Evolutionary conservation across 2,888 invertebrate genomes (phyloP), one percentile per base, ranked within the genome.

Genomic region (Sinopyrophorus schimmeli): DNA sequence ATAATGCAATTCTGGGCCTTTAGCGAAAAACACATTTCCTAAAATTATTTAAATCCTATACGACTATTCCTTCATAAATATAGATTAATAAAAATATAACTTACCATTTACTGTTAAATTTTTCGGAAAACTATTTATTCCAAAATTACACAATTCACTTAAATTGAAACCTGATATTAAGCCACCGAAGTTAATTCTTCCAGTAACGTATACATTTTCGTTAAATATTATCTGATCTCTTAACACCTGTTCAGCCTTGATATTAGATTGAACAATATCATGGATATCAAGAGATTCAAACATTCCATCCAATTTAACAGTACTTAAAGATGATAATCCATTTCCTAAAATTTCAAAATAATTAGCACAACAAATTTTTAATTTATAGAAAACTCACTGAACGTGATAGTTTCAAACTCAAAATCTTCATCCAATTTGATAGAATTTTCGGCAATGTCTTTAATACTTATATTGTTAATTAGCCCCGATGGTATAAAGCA

Each of bases 1-100:
- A 5, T 60, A 67, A 7, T 58, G 53, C 47, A 79, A 68, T n/a
- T 38, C 46, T 6, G 79, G 79, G 17, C 76, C 70, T 14, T 60
- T 61, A 0, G 52, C 48, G 55, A 80, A 78, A 34, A 58, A 61
- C 0, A 70, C 74, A 55, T 75, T 69, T 42, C 80, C 77, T 68
- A 67, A 6, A 74, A 60, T 44, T n/a, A n/a, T n/a, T 2, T 24
- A 18, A 23, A 10, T n/a, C n/a, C n/a, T n/a, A 10, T 15, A 11
- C 9, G 9, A 12, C 10, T 16, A 11, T 17, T 20, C 4, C 6
- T 24, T 24, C 4, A 24, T 9, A 24, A 24, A 24, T 10, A 24
- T 20, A 6, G 20, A 27, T 26, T 20, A 23, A 31, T 21, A 17
- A 17, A 42, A 41, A 2, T 24, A 14, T 12, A 28, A 26, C 26